Evolutionary conservation across 1,140 invertebrate genomes (phyloP).

Genomic region (Bombus ignitus): DNA sequence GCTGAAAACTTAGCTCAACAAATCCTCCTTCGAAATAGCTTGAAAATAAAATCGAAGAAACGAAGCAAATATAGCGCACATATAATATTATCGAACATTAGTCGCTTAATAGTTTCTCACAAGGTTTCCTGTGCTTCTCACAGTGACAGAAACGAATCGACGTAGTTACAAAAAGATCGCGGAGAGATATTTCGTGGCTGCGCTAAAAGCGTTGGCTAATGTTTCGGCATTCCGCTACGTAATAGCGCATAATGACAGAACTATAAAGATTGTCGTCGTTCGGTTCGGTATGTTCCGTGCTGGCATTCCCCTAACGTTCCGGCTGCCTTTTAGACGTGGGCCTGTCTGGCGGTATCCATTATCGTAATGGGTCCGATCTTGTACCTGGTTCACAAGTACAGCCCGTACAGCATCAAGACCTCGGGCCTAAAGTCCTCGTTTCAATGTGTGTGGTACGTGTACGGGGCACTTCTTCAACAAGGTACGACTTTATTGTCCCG

Average conservation of each 20-base stretch:
- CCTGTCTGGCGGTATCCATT: constrained; percentile 88
- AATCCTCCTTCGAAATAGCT: background rate
- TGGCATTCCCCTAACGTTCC: constrained; percentile 11
- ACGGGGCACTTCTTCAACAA: constrained; percentile 95
- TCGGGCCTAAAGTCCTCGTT: constrained; percentile 72
- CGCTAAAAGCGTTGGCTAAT: background rate
- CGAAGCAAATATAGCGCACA: background rate
- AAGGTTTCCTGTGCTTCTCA: too few species aligned
- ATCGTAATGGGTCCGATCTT: constrained; percentile 90
- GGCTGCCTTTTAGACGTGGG: constrained; percentile 88
- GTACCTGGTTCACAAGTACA: constrained; percentile 89
- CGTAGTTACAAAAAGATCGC: background rate
- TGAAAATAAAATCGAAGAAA: background rate
- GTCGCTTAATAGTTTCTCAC: background rate
- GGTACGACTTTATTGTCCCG: constrained; percentile 82
- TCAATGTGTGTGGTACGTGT: constrained; percentile 95
- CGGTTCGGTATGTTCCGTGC: constrained; percentile 3
- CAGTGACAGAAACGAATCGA: background rate
- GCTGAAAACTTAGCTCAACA: background rate
- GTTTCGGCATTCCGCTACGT: constrained; percentile 8
- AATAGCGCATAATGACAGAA: constrained; percentile 23
- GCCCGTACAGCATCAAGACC: constrained; percentile 82
- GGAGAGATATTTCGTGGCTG: background rate
- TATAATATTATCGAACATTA: background rate
- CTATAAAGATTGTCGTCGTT: constrained; percentile 33